phyloP scores from a whole-genome alignment of 2,888 invertebrate genomes.

The Argyra leucocephala region DNA sequence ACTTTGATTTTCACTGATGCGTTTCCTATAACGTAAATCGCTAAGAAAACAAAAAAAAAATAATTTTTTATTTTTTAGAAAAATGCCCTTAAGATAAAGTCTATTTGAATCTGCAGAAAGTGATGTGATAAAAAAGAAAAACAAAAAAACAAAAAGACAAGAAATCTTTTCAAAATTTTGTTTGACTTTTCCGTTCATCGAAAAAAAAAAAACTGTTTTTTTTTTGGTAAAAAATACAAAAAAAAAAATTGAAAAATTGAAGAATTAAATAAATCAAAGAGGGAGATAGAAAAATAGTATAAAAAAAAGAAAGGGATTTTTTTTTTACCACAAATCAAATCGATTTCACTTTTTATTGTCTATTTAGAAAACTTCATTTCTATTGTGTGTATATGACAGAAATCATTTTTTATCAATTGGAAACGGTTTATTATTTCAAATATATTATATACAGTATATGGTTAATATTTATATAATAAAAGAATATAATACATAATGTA shows the following conservation, averaged over 20 bases:
- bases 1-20: conserved; percentile 4
- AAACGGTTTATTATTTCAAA: too few relatives aligned
- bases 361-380: too few relatives aligned
- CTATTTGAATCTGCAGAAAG: background rate
- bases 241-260: background rate
- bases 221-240: background rate
- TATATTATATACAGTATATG: too few relatives aligned
- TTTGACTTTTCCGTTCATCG: background rate
- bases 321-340: too few relatives aligned
- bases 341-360: too few relatives aligned
- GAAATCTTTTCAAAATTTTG: background rate
- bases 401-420: too few relatives aligned
- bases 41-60: background rate
- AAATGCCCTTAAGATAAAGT: background rate
- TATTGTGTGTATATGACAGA: too few relatives aligned
- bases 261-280: background rate
- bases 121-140: background rate
- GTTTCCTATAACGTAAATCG: background rate
- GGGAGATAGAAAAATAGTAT: too few relatives aligned
- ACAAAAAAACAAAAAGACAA: background rate
- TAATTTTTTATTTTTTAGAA: background rate
- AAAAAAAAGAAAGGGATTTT: too few relatives aligned
- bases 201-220: background rate
- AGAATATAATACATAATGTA: too few relatives aligned
- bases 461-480: too few relatives aligned